Evolutionary conservation across 2,797 vertebrate genomes (phyloP), one percentile per base, ranked within the genome.

Genomic region (Nyctalus aviator): DNA sequence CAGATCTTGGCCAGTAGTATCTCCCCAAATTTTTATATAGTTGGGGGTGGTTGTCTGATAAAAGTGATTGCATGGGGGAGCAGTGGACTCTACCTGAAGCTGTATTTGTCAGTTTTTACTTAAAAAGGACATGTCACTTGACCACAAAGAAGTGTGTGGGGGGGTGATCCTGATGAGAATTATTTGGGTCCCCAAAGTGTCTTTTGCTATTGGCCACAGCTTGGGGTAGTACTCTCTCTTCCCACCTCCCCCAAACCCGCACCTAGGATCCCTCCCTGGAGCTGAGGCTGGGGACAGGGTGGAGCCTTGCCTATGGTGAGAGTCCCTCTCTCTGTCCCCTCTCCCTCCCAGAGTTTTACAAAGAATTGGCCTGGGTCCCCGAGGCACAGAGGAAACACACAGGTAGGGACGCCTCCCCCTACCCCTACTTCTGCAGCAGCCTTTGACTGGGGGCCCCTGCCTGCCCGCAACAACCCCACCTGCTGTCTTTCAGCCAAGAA

Each of bases 401-500:
- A 98, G 98, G 98, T 98, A 97, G 96, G 97, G 95, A 89, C 0
- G n/a, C 79, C 82, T 96, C 89, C 90, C 92, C 88, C 83, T 2
- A 9, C 86, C 32, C 78, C 37, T 7, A 6, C 15, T 8, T 41
- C 32, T 23, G 13, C 81, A 72, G 94, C 88, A 46, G n/a, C 86
- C 82, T 82, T 44, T 30, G 53, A 41, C 37, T 27, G 46, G 71
- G 89, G 71, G 89, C 95, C 96, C 96, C 95, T 89, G 93, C 97
- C 97, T 94, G 87, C 97, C 88, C 41, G 3, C 12, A 66, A 59
- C 66, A 55, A 87, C 77, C 55, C 89, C 66, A 18, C 92, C 97
- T 87, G 81, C 96, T 97, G 87, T 97, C 85, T 98, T 98, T 32
- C 98, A 99, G 99, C 99, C 98, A 99, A 99, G 98, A 99, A 99